Conservation (phyloP, 2,888 invertebrate species). For the Eupithecia dodoneata region DNA sequence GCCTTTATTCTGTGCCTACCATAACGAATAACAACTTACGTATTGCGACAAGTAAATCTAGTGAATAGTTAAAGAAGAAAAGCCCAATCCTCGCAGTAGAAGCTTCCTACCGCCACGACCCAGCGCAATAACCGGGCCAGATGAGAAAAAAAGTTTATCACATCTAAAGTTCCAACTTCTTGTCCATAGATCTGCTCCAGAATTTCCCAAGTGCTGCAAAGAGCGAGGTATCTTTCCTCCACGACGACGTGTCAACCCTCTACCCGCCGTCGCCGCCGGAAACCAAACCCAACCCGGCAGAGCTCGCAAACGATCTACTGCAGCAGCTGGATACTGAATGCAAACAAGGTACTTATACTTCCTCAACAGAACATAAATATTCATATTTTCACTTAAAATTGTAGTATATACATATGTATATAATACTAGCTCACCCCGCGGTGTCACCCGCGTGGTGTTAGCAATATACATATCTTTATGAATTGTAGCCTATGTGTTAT, state of each 20-base stretch:
- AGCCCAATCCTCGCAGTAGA: not conserved
- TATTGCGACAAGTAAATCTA: not conserved
- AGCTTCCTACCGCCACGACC: not conserved
- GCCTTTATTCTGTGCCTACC: not conserved
- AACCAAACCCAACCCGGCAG: conserved; percentile 78
- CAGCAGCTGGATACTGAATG: conserved; percentile 88
- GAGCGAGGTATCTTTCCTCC: conserved; percentile 60
- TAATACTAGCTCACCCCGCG: no score
- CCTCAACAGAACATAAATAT: not conserved
- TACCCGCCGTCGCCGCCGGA: conserved; percentile 77
- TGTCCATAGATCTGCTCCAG: conserved; percentile 73
- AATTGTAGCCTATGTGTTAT: no score
- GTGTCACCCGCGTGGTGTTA: no score
- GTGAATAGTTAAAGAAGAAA: not conserved
- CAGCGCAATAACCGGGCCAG: not conserved
- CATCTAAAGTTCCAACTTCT: conserved; percentile 1
- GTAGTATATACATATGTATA: no score
- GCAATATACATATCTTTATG: no score
- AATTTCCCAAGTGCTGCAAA: conserved; percentile 73
- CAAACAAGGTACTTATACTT: conserved; percentile 84
- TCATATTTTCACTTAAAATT: no score
- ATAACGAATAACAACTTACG: not conserved
- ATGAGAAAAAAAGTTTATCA: not conserved
- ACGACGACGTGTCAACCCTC: conserved; percentile 66
- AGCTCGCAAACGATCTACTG: conserved; percentile 86